Base-by-base conservation (phyloP, 2,888 invertebrate species). In the Sepiola atlantica region DNA sequence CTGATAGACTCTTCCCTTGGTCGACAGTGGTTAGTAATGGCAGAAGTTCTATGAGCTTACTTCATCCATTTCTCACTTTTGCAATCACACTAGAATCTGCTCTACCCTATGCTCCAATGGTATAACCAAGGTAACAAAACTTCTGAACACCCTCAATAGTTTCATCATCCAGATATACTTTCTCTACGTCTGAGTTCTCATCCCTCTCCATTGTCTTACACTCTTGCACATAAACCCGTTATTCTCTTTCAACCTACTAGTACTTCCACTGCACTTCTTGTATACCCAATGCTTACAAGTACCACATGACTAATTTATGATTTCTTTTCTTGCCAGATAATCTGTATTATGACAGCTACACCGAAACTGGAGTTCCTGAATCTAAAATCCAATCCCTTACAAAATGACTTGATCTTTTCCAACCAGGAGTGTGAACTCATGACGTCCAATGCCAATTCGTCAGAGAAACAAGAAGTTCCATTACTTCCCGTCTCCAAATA, bases 281-380 rank as follows among this genome's bases (percentile, higher is more conserved):
- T 8, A 45, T 45, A 45, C 45, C 2, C 45, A 45, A 45, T 45
- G 45, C 8, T 45, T 45, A 45, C 55, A 55, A 20, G 55, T 20
- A 21, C 24, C 24, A 61, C 24, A 24, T 8, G 21, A 24, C 1
- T 24, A 20, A 24, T 8, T 61, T 24, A 61, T 61, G 21, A 77
- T 77, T n/a, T 61, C 54, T 90, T 95, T 95, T 95, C 95, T 92
- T 97, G 97, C 94, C 97, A 98, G 98, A 98, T 99, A 54, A 98
- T 99, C 97, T 98, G 98, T 95, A 98, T 99, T 96, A 97, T 99
- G 95, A 98, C 98, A 97, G 98, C 98, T 97, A 98, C 99, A 98
- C 99, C 99, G 55, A 98, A 98, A 96, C 98, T 99, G 95, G 98
- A 98, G 96, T 99, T 99, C 97, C 98, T 99, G 94, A 99, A 99